Conservation (phyloP, 1,140 invertebrate genomes). For the Probaryconus sp. region DNA sequence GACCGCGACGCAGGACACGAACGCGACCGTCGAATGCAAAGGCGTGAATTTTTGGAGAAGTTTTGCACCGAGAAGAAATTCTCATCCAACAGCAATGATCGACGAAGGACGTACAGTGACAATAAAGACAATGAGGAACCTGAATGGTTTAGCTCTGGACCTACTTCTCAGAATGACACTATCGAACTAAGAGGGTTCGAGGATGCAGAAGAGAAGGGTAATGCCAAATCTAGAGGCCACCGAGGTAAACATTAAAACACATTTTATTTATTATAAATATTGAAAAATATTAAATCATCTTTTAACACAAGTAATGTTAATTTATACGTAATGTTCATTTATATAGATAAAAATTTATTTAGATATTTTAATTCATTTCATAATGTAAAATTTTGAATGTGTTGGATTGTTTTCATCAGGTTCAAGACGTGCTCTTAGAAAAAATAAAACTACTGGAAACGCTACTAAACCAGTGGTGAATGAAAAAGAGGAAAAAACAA, state of each 20-base stretch:
- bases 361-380: too few species aligned
- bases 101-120: slow-evolving; percentile 77
- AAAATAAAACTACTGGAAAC: too few species aligned
- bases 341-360: too few species aligned
- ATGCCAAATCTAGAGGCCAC: slow-evolving; percentile 58
- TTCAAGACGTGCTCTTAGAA: too few species aligned
- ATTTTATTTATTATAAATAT: too few species aligned
- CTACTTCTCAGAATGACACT: slow-evolving; percentile 93
- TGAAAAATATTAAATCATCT: too few species aligned
- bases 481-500: slow-evolving; percentile 68
- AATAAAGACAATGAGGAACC: slow-evolving; percentile 81
- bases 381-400: too few species aligned
- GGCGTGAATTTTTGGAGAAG: slow-evolving; percentile 36
- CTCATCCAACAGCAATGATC: slow-evolving; percentile 67
- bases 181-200: slow-evolving; percentile 96
- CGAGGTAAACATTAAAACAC: background rate
- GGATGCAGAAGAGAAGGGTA: slow-evolving; percentile 80
- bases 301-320: too few species aligned
- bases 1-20: slow-evolving; percentile 58
- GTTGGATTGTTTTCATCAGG: too few species aligned
- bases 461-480: slow-evolving; percentile 52
- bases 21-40: slow-evolving; percentile 48
- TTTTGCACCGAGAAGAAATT: slow-evolving; percentile 57
- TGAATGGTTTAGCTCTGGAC: slow-evolving; percentile 90
- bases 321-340: too few species aligned